Evolutionary conservation across 2,797 vertebrate genomes (phyloP), one percentile per base, ranked within the genome.

Genomic region (Amniataba percoides): DNA sequence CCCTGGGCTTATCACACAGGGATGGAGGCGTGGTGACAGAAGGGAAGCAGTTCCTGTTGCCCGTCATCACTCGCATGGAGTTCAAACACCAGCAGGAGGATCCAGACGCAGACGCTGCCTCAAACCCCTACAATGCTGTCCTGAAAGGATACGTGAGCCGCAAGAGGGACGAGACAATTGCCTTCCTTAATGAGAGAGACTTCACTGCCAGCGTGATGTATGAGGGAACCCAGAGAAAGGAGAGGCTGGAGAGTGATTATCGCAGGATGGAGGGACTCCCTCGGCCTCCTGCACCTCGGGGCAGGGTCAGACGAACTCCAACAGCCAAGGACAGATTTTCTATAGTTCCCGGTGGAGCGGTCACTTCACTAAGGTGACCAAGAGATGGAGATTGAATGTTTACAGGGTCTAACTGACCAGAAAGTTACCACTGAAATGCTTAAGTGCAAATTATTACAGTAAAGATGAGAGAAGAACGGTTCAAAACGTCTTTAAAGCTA

Each of bases 101-200:
- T 43, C 90, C 90, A 2, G 82, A 93, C 6, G 84, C 88, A 27
- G 88, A 92, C 3, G 81, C 86, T 0, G 77, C 86, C n/a, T 89
- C 88, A 23, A 95, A 95, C 80, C 95, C 94, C 0, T 94, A 93
- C 88, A 92, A 89, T 2, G 87, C 94, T 0, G 93, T 95, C 18
- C 88, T 95, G 2, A 94, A 94, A 83, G 94, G 95, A 16, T 95
- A 95, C 0, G 83, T 95, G 61, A 94, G 94, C 78, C 92, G 92
- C 51, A 95, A 93, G 75, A 91, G 89, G 62, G 94, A 95, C 2
- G 92, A 95, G 63, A 94, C 92, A 36, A 74, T 95, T 1, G 92
- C 93, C n/a, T 95, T 94, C 60, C 77, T 95, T 31, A 94, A 94
- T 11, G 88, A 94, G 84, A 93, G 82, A 88, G 94, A 96, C 76